Conservation (phyloP, 2,113 vertebrate genomes). For the Dipodomys ordii region DNA sequence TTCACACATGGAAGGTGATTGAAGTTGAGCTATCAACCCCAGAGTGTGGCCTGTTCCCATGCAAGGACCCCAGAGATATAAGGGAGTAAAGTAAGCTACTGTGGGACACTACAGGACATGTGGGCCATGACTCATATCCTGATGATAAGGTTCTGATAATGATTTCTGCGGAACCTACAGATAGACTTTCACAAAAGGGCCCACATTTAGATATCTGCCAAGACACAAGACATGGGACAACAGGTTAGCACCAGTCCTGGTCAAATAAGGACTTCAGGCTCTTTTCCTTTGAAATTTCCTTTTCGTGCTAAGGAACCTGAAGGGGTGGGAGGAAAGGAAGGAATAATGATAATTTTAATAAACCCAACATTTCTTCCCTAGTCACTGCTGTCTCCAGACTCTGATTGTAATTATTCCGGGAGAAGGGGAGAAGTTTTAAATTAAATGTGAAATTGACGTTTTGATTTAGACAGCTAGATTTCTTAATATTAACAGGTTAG, state of each 20-base stretch:
- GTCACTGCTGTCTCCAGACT: not conserved
- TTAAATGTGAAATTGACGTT: not conserved
- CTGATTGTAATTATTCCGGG: not conserved
- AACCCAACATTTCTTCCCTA: no score
- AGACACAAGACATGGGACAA: not conserved
- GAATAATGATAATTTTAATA: not conserved
- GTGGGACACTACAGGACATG: not conserved
- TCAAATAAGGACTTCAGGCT: not conserved
- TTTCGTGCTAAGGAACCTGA: not conserved
- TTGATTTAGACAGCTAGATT: not conserved
- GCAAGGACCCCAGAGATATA: not conserved
- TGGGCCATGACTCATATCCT: not conserved
- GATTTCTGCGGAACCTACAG: not conserved
- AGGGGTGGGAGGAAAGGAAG: not conserved
- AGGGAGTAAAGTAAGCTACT: not conserved
- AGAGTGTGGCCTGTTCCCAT: not conserved
- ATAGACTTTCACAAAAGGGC: not conserved
- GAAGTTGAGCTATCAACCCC: not conserved
- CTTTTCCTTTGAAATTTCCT: not conserved
- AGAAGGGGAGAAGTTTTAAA: not conserved
- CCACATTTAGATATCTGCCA: not conserved
- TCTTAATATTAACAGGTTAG: not conserved
- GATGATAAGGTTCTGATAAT: not conserved
- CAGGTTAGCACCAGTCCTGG: not conserved
- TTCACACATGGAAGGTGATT: not conserved